These are phyloP conservation scores for Papilio elwesi DNA, from an alignment of 2,888 invertebrate genomes.

Conservation along the genomic window DNA sequence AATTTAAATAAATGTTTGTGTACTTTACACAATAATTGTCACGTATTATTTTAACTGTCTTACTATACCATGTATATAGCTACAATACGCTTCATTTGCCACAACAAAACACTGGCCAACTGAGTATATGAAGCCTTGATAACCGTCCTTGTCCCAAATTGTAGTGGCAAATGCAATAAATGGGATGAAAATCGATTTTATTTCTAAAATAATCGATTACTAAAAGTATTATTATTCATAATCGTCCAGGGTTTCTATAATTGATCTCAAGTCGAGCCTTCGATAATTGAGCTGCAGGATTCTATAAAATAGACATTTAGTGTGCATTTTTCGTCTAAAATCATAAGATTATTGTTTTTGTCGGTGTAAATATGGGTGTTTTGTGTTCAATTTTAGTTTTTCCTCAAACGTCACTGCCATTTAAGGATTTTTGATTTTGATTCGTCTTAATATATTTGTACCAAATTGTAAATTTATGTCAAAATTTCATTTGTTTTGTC, in stretches of 20 bases:
- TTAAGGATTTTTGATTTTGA: constrained; percentile 17
- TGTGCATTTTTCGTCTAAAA: constrained; percentile 39
- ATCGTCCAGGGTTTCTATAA: constrained; percentile 42
- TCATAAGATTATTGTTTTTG: constrained; percentile 32
- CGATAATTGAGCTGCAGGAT: constrained; percentile 45
- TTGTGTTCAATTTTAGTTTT: constrained; percentile 31
- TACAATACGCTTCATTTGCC: not conserved
- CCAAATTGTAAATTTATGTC: not conserved
- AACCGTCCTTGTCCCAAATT: constrained; percentile 1
- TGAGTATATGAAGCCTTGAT: constrained; percentile 1
- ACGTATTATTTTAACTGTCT: too few relatives aligned
- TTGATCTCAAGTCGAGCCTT: constrained; percentile 60
- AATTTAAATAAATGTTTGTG: too few relatives aligned
- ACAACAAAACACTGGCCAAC: not conserved
- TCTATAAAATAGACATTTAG: constrained; percentile 38
- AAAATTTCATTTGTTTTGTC: too few relatives aligned
- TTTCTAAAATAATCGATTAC: constrained; percentile 2
- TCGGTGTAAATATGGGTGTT: constrained; percentile 25
- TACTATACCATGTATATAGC: not conserved
- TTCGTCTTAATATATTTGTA: not conserved
- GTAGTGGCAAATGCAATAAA: not conserved
- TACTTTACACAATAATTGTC: too few relatives aligned
- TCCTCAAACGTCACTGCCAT: constrained; percentile 34
- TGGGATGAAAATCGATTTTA: not conserved
- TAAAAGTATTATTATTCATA: constrained; percentile 27